Percentiles rank a stretch among this genome's conserved stretches.
Evolutionary conservation across 2,113 vertebrate species (phyloP).

Genomic region (Corvus cornix): DNA sequence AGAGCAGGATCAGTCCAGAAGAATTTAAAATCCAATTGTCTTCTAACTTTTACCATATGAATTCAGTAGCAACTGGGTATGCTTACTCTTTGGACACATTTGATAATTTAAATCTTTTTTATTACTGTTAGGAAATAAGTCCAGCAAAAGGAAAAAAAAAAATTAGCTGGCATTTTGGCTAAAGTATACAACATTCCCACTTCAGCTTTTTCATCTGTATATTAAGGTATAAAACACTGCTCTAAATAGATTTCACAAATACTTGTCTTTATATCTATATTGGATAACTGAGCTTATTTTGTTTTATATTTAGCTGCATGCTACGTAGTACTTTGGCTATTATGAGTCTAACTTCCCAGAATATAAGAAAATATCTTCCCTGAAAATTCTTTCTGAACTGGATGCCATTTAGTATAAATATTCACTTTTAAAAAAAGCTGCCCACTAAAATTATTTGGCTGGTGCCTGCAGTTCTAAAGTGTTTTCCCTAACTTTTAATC

Average conservation of each 20-base stretch:
- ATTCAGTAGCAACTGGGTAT: neutral
- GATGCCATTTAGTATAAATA: neutral
- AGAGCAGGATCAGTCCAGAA: neutral
- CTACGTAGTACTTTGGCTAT: neutral
- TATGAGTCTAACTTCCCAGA: slow-evolving; percentile 14
- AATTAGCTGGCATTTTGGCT: neutral
- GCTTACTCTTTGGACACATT: neutral
- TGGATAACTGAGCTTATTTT: slow-evolving; percentile 27
- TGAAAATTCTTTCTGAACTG: slow-evolving; percentile 28
- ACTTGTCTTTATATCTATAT: slow-evolving; percentile 20
- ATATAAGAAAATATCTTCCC: slow-evolving; percentile 13
- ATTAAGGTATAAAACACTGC: neutral
- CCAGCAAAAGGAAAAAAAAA: neutral
- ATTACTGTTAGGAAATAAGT: neutral
- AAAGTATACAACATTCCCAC: neutral
- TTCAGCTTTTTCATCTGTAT: neutral
- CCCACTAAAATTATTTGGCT: neutral
- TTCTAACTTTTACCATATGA: neutral
- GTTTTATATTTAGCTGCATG: slow-evolving; percentile 44
- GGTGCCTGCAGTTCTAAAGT: neutral
- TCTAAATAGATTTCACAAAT: slow-evolving; percentile 31
- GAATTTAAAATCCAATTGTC: neutral
- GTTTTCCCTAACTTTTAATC: neutral
- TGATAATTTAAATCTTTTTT: neutral
- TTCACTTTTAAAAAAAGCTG: neutral